phyloP scores from a whole-genome alignment of 2,797 vertebrate species.

The Emys orbicularis region DNA sequence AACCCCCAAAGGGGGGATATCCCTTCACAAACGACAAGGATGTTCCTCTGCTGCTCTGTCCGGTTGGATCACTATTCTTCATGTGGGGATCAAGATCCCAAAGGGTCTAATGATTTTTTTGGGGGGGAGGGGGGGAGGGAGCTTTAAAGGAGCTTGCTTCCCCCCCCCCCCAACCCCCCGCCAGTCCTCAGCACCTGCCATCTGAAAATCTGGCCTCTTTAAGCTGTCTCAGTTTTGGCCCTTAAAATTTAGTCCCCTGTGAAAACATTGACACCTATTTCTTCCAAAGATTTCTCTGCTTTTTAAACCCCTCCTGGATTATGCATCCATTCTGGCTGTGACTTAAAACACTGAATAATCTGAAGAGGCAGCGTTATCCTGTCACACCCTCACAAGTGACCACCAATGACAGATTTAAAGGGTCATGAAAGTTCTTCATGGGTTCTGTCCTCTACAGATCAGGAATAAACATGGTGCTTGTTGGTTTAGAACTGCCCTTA shows the following conservation, averaged over 20 bases:
- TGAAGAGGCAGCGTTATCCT: neutral
- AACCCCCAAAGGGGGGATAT: neutral
- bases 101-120: neutral
- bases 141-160: neutral
- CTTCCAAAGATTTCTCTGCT: neutral
- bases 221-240: neutral
- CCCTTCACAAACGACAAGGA: neutral
- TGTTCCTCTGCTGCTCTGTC: slow-evolving; percentile 33
- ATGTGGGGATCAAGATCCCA: neutral
- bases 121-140: slow-evolving; percentile 11
- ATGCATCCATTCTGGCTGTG: neutral
- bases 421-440: neutral
- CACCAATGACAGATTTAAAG: neutral
- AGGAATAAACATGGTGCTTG: neutral
- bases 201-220: neutral
- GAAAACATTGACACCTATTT: neutral
- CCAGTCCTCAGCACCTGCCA: neutral
- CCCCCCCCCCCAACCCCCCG: accelerated
- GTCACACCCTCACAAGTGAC: neutral
- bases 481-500: neutral
- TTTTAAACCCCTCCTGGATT: neutral
- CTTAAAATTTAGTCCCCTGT: neutral
- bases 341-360: slow-evolving; percentile 15
- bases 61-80: neutral
- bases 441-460: neutral